Conservation (phyloP, 1,140 invertebrate genomes). For the Diabrotica undecimpunctata region DNA sequence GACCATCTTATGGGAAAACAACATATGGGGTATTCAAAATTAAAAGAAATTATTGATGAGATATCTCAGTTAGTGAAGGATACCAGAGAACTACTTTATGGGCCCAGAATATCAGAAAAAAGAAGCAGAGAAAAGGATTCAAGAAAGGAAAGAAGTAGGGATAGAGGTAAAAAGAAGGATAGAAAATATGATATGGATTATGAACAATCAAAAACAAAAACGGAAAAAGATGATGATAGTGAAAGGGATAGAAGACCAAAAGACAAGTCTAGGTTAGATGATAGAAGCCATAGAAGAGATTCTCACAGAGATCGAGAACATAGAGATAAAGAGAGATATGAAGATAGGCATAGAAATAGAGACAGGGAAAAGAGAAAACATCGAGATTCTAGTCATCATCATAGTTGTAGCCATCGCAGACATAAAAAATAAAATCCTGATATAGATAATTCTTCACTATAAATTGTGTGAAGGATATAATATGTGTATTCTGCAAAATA, state of each 20-base stretch:
- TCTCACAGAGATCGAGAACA: constrained; percentile 31
- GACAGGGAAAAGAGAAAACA: constrained; percentile 28
- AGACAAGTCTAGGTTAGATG: constrained; percentile 17
- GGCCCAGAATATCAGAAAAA: constrained; percentile 33
- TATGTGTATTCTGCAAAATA: not conserved
- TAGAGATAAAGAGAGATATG: not conserved
- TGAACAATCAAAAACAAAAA: not conserved
- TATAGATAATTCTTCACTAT: constrained; percentile 34
- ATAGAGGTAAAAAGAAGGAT: constrained; percentile 38
- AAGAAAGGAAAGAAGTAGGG: constrained; percentile 28
- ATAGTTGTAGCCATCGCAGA: constrained; percentile 25
- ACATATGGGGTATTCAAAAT: constrained; percentile 79
- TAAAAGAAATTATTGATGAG: constrained; percentile 61
- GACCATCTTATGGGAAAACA: constrained; percentile 98
- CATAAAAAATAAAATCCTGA: constrained; percentile 37
- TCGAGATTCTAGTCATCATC: constrained; percentile 29
- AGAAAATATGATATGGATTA: constrained; percentile 38
- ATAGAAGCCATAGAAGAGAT: constrained; percentile 33
- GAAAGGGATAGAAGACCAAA: constrained; percentile 16
- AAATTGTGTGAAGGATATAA: constrained; percentile 23
- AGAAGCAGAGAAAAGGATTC: constrained; percentile 42
- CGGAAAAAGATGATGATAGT: constrained; percentile 5
- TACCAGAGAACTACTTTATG: constrained; percentile 37
- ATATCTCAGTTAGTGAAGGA: constrained; percentile 48
- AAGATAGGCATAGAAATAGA: constrained; percentile 36